Evolutionary conservation across 2,113 vertebrate species (phyloP).

Genomic region (Corythornis vintsioides): DNA sequence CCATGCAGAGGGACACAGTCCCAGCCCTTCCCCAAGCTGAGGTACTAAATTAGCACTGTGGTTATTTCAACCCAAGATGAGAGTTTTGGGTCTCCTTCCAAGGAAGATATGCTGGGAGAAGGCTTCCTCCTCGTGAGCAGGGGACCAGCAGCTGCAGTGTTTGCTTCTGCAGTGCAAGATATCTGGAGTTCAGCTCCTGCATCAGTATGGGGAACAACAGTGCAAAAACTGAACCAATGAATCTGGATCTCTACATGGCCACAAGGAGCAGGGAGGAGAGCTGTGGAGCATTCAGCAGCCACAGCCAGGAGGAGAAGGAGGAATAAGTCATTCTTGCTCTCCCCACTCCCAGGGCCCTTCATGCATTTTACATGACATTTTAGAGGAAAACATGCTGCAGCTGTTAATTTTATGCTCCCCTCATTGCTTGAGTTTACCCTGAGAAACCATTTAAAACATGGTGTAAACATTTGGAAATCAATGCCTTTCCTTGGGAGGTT

Average conservation of each 20-base stretch:
- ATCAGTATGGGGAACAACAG: background rate
- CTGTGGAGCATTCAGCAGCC: background rate
- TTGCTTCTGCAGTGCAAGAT: background rate
- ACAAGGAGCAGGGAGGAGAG: background rate
- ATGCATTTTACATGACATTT: background rate
- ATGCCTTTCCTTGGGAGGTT: background rate
- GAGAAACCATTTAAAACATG: background rate
- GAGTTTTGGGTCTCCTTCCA: background rate
- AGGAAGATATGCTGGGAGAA: background rate
- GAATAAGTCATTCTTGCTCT: background rate
- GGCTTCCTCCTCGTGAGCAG: background rate
- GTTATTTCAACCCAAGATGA: background rate
- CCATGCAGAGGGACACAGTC: rapidly evolving
- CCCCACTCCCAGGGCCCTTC: background rate
- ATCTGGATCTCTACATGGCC: background rate
- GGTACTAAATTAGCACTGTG: background rate
- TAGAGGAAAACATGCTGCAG: background rate
- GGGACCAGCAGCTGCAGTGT: background rate
- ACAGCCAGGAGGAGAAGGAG: background rate
- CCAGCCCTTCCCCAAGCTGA: background rate
- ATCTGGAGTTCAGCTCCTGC: background rate
- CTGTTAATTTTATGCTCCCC: background rate
- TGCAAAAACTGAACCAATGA: background rate
- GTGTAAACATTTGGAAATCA: background rate
- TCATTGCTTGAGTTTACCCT: background rate